phyloP scores from a whole-genome alignment of 2,888 invertebrate species.

The Parochlus steinenii region DNA sequence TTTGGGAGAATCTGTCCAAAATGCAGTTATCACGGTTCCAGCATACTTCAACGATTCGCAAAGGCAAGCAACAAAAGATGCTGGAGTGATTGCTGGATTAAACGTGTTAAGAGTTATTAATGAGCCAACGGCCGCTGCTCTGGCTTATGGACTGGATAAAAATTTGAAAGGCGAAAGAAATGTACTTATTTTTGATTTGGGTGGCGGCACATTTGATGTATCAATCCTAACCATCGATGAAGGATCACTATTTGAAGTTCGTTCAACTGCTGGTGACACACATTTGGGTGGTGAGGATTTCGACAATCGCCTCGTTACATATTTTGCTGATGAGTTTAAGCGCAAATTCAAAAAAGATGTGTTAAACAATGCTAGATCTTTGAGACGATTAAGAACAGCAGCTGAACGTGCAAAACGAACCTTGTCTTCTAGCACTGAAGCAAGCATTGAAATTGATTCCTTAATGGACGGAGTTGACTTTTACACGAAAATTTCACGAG shows the following conservation, averaged over 20 bases:
- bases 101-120: conserved; percentile 82
- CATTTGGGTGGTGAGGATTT: conserved; percentile 68
- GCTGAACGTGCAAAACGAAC: conserved; percentile 69
- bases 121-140: conserved; percentile 77
- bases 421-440: conserved; percentile 58
- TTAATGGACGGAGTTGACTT: conserved; percentile 80
- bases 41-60: conserved; percentile 73
- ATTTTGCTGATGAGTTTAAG: conserved; percentile 64
- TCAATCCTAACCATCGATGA: conserved; percentile 81
- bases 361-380: conserved; percentile 51
- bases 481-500: conserved; percentile 67
- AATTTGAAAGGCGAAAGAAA: conserved; percentile 56
- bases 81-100: conserved; percentile 66
- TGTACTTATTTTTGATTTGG: conserved; percentile 58
- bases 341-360: conserved; percentile 55
- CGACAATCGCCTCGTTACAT: conserved; percentile 60
- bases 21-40: conserved; percentile 71
- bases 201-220: conserved; percentile 87
- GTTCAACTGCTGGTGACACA: conserved; percentile 65
- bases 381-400: conserved; percentile 69
- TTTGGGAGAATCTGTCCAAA: conserved; percentile 50
- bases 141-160: conserved; percentile 70
- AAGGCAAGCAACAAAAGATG: conserved; percentile 77
- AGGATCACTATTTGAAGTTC: conserved; percentile 65
- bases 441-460: conserved; percentile 75